Evolutionary conservation across 2,113 vertebrate genomes (phyloP), one percentile per base, ranked within the genome.

Genomic region (Morone chrysops): DNA sequence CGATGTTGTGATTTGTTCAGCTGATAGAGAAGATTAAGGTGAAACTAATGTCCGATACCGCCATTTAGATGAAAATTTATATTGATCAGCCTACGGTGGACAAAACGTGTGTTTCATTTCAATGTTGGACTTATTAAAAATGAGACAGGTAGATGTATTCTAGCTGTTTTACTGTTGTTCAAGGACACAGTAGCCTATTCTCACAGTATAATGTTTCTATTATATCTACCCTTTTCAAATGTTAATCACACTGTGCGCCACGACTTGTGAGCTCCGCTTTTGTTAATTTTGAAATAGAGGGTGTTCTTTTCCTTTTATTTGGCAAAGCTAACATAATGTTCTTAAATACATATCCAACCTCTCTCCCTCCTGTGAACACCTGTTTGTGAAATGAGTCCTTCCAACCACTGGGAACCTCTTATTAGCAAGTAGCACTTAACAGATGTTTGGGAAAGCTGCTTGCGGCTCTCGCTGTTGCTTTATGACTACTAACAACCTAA

Each of bases 391-490:
- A 83, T 59, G 12, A 70, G 56, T 69, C 56, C 16, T 38, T 86
- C 56, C 17, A 68, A 73, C 83, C 77, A 4, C 62, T 73, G 73
- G 17, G 53, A 85, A 66, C 80, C 80, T 80, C 80, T 75, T 76
- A 79, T 87, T 83, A 77, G 79, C 11, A 4, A 81, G 62, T 22
- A 66, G 63, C 51, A 25, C 38, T 65, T 31, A 83, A 66, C 70
- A 92, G 86, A 87, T 87, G 86, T 89, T 88, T 68, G 31, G 40
- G n/a, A 79, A 83, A 60, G 51, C 51, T 73, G 69, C n/a, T 78
- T 22, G 31, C 20, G 47, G 47, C 40, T 78, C 45, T 67, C 1
- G 1, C 50, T 77, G 56, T 56, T 78, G 54, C 38, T 78, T 82
- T 59, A 50, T 57, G 56, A 80, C n/a, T 53, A 14, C 48, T 70